Conservation (phyloP, 2,113 vertebrate species). For the Aplodontia rufa region DNA sequence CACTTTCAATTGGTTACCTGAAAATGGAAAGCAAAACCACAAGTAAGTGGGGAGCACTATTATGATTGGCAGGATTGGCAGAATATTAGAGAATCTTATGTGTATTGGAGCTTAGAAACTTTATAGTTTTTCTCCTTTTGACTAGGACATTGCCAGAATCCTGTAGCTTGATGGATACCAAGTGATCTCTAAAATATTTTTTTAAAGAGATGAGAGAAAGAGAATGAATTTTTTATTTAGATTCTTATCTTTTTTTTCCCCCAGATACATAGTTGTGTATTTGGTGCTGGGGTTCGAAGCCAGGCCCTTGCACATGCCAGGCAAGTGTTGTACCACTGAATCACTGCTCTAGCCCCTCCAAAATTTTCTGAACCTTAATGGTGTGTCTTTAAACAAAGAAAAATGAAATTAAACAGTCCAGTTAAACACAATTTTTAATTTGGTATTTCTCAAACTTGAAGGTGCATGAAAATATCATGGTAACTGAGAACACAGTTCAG, state of each 20-base stretch:
- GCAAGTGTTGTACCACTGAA: too few species aligned
- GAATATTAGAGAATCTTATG: neutral
- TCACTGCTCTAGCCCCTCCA: too few species aligned
- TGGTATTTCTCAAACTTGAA: neutral
- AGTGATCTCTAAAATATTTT: neutral
- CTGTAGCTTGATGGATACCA: neutral
- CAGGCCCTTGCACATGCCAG: too few species aligned
- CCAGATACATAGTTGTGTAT: too few species aligned
- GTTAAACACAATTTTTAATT: neutral
- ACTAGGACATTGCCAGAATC: neutral
- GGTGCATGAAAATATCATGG: neutral
- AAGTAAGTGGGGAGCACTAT: neutral
- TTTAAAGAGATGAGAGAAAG: too few species aligned
- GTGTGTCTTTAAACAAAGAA: too few species aligned
- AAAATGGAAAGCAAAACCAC: neutral
- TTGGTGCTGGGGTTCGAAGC: too few species aligned
- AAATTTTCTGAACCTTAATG: neutral
- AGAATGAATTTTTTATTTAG: too few species aligned
- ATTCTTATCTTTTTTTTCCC: too few species aligned
- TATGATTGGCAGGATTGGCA: neutral
- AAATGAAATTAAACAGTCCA: too few species aligned
- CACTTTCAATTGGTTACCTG: neutral
- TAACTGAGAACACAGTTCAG: neutral
- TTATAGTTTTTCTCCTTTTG: neutral
- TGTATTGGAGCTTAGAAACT: neutral